Base-by-base conservation (phyloP, 2,888 invertebrate genomes). In the Disparrhopalites patrizii region DNA sequence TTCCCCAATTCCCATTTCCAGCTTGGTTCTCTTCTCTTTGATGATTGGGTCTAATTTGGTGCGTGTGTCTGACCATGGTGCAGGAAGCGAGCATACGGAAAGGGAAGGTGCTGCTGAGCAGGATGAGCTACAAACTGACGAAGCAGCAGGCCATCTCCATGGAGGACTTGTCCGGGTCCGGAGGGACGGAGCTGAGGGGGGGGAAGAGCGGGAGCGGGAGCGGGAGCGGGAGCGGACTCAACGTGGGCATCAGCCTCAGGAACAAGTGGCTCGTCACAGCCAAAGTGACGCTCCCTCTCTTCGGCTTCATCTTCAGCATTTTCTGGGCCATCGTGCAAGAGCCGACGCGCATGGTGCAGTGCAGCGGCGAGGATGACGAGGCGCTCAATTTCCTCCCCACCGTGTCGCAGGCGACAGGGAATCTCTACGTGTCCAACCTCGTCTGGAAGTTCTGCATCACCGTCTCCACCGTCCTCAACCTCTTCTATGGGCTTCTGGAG, bases 261-360 rank as follows among this genome's bases (percentile, higher is more conserved):
- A 43, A 43, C n/a, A 43, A 43, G 5, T 43, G 43, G 43, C 20
- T 43, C 5, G 20, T 43, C 43, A 15, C 20, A 15, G 20, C 43
- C 15, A 43, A 43, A 43, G 43, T 43, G 7, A 20, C 43, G n/a
- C 20, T 43, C 15, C 43, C 43, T 18, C n/a, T 43, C 8, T 43
- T 43, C 43, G 43, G 43, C 15, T 43, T 43, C n/a, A 18, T 43
- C n/a, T 43, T 43, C n/a, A 43, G 43, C n/a, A 43, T 43, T 20
- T 43, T 43, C 43, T 43, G 43, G 43, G 43, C 43, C 8, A 43
- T 43, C 7, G n/a, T 43, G 5, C 8, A 5, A 20, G 43, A 43
- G 43, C 43, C 43, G 8, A 43, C 43, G n/a, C 43, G 43, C n/a
- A 10, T 43, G 43, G 43, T 43, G n/a, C n/a, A 43, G n/a, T 43